These are phyloP conservation scores for Brienomyrus brachyistius DNA, from an alignment of 2,113 vertebrate genomes.

Conservation along the genomic window DNA sequence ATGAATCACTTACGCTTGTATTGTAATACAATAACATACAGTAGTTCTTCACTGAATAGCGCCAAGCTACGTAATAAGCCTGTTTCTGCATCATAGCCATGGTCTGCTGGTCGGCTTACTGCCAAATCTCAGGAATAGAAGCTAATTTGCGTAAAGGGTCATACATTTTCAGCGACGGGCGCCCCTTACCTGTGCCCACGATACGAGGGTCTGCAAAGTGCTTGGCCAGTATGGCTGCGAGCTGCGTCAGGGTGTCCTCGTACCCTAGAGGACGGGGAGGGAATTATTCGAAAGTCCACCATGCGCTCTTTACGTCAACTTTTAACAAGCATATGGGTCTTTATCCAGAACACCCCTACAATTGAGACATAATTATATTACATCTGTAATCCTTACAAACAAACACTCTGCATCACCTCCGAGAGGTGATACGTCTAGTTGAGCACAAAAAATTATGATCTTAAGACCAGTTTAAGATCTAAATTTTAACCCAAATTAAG, in stretches of 20 bases:
- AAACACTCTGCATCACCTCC: background rate
- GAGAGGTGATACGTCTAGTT: background rate
- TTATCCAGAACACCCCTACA: background rate
- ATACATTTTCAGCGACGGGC: background rate
- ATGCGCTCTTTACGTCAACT: background rate
- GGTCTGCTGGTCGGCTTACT: background rate
- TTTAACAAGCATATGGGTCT: background rate
- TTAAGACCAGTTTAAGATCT: background rate
- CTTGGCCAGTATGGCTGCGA: constrained; percentile 89
- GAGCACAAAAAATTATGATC: background rate
- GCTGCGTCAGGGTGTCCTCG: constrained; percentile 82
- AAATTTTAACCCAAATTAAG: background rate
- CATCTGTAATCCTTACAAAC: background rate
- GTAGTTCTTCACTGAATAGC: constrained; percentile 18
- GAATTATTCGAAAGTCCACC: background rate
- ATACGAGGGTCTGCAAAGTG: constrained; percentile 93
- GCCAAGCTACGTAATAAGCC: constrained; percentile 14
- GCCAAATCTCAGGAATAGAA: background rate
- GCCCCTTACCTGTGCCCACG: constrained; percentile 79
- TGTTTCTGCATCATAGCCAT: background rate
- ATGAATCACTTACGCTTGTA: constrained; percentile 23
- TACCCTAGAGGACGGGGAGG: constrained; percentile 66
- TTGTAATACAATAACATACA: background rate
- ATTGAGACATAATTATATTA: background rate
- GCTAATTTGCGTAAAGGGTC: background rate